Base-by-base conservation (phyloP, 2,113 vertebrate species). In the Silurus meridionalis region DNA sequence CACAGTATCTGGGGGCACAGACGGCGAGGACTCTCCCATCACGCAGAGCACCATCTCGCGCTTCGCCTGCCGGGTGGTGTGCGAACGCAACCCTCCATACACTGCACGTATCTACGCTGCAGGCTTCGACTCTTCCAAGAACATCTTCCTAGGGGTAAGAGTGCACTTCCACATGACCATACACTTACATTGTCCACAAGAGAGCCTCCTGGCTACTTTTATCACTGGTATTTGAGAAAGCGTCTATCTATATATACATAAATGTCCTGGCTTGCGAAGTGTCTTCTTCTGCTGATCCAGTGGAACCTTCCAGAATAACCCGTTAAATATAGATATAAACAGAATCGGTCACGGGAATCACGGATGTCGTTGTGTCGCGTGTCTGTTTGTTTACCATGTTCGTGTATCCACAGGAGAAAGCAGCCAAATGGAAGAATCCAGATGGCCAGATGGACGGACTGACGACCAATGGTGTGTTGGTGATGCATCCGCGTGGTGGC, bases 361-460 rank as follows among this genome's bases (percentile, higher is more conserved):
- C 37, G 23, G 57, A 50, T 17, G 58, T n/a, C n/a, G 61, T 6
- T 85, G 37, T 82, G 2, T 37, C 88, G 14, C 58, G 53, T 13
- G 28, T 60, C 5, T 66, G 83, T n/a, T 77, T 13, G 17, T 87
- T 86, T 25, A 46, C 58, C 71, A 46, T 58, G 52, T 78, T 57
- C 78, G 17, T 78, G 48, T n/a, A 5, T 78, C 78, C 25, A 4
- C 89, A 99, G 98, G 98, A 99, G 91, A 99, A 99, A 93, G 98
- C 98, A 0, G 98, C 98, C 3, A 99, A 99, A 80, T 99, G 98
- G 98, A 99, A 99, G 94, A 99, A 99, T 90, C 97, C 97, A 0
- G 98, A 99, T 3, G 98, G 98, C 77, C 98, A 99, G 92, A 99
- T 99, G 98, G 98, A 99, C 1, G 98, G 98, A 53, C 92, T 99